Percentiles rank a stretch among this genome's conserved stretches.
phyloP scores from a whole-genome alignment of 1,140 invertebrate genomes.

The Neodiprion lecontei region DNA sequence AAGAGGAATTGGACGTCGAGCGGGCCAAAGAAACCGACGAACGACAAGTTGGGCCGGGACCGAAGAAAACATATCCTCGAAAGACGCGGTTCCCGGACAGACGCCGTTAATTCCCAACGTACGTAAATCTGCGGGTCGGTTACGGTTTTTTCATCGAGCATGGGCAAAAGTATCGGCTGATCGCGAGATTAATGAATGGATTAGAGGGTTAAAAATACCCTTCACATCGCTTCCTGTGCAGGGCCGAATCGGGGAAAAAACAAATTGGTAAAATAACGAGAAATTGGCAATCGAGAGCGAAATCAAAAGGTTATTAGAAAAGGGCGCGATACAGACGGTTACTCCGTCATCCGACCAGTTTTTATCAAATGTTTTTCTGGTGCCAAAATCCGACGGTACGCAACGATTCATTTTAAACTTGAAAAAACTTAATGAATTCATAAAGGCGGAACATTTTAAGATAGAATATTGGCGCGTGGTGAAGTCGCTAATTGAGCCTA shows the following conservation, averaged over 20 bases:
- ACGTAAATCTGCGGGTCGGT: slow-evolving; percentile 10
- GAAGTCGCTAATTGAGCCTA: slow-evolving; percentile 9
- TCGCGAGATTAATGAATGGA: background rate
- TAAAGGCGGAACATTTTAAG: slow-evolving; percentile 23
- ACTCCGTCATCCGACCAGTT: slow-evolving; percentile 12
- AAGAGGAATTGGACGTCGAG: slow-evolving; percentile 1
- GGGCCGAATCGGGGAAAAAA: background rate
- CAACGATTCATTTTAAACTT: slow-evolving; percentile 31
- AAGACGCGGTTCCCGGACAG: background rate
- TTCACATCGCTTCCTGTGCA: background rate
- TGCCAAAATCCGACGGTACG: slow-evolving; percentile 13
- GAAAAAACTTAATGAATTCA: slow-evolving; percentile 25
- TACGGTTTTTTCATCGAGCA: background rate
- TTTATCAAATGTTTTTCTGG: slow-evolving; percentile 22
- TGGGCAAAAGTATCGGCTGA: slow-evolving; percentile 13
- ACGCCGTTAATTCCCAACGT: slow-evolving; percentile 4
- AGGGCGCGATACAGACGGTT: background rate
- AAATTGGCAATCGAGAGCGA: slow-evolving; percentile 3
- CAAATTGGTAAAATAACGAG: slow-evolving; percentile 11
- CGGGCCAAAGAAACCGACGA: slow-evolving; percentile 6
- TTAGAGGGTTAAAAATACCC: slow-evolving; percentile 13
- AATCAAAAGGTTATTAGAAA: background rate
- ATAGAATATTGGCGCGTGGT: slow-evolving; percentile 24
- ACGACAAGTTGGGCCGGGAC: background rate
- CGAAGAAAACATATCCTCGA: slow-evolving; percentile 1